phyloP scores from a whole-genome alignment of 1,140 invertebrate genomes.

The Nomia melanderi region DNA sequence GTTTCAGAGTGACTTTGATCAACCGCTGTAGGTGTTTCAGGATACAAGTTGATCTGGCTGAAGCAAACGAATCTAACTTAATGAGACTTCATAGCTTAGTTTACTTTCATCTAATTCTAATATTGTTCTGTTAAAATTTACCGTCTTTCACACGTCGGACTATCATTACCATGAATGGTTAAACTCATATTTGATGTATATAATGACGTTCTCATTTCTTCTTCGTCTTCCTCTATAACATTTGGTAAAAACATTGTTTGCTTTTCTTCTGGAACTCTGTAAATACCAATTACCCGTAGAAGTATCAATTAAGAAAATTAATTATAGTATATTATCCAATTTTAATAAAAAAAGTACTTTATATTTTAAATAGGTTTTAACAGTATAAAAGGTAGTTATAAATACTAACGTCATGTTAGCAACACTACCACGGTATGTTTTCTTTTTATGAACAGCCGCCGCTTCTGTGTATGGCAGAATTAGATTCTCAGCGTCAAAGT shows the following conservation, averaged over 20 bases:
- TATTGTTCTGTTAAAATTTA: slow-evolving; percentile 52
- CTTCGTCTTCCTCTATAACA: slow-evolving; percentile 83
- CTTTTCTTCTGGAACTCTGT: slow-evolving; percentile 84
- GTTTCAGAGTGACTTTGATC: slow-evolving; percentile 74
- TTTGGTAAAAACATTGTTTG: slow-evolving; percentile 84
- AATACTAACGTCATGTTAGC: slow-evolving; percentile 84
- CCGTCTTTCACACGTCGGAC: slow-evolving; percentile 70
- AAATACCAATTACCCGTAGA: background rate
- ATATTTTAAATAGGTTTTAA: background rate
- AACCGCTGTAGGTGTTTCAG: slow-evolving; percentile 70
- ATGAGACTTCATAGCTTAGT: slow-evolving; percentile 36
- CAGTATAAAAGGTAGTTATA: background rate
- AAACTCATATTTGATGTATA: slow-evolving; percentile 72
- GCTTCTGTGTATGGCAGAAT: slow-evolving; percentile 85
- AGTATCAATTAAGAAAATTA: background rate
- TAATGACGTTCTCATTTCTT: slow-evolving; percentile 68
- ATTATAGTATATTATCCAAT: background rate
- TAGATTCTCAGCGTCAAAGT: slow-evolving; percentile 83
- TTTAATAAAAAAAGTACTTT: background rate
- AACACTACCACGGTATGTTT: slow-evolving; percentile 85
- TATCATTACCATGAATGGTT: slow-evolving; percentile 66
- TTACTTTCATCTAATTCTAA: background rate
- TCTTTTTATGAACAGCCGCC: slow-evolving; percentile 84
- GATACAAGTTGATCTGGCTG: slow-evolving; percentile 77
- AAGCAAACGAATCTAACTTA: slow-evolving; percentile 78